phyloP scores from a whole-genome alignment of 2,888 invertebrate species.

The Empis stercorea region DNA sequence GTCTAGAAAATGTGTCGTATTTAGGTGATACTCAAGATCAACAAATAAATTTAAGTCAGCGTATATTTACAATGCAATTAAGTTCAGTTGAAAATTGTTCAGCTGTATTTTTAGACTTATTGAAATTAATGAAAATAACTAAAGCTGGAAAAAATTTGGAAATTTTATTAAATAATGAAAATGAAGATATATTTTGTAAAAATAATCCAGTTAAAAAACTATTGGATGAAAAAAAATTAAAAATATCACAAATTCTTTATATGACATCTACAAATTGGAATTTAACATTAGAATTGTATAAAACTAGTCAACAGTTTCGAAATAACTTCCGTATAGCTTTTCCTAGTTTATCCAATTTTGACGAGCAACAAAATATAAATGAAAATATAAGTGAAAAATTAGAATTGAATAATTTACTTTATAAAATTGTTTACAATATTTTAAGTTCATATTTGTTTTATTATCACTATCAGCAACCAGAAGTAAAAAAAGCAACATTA shows the following conservation, averaged over 20 bases:
- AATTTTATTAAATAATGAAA: background rate
- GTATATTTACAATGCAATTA: slow-evolving; percentile 28
- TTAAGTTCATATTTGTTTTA: background rate
- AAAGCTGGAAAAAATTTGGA: background rate
- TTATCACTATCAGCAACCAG: background rate
- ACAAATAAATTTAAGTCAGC: slow-evolving; percentile 22
- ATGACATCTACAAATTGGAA: slow-evolving; percentile 31
- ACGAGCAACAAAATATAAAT: slow-evolving; percentile 9
- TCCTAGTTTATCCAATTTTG: slow-evolving; percentile 22
- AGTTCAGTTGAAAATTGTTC: slow-evolving; percentile 9
- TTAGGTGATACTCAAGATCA: slow-evolving; percentile 28
- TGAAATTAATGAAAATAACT: background rate
- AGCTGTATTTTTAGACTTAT: background rate
- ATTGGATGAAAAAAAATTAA: slow-evolving; percentile 10
- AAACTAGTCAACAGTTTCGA: slow-evolving; percentile 28
- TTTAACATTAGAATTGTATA: slow-evolving; percentile 29
- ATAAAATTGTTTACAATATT: slow-evolving; percentile 9
- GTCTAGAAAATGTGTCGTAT: slow-evolving; percentile 29
- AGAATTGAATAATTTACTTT: slow-evolving; percentile 1
- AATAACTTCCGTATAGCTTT: slow-evolving; percentile 27
- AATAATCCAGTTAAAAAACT: slow-evolving; percentile 1
- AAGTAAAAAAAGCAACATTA: background rate
- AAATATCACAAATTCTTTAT: slow-evolving; percentile 25
- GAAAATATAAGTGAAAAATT: background rate
- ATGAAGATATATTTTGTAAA: background rate